phyloP scores from a whole-genome alignment of 2,888 invertebrate genomes.

The Atethmia centrago region DNA sequence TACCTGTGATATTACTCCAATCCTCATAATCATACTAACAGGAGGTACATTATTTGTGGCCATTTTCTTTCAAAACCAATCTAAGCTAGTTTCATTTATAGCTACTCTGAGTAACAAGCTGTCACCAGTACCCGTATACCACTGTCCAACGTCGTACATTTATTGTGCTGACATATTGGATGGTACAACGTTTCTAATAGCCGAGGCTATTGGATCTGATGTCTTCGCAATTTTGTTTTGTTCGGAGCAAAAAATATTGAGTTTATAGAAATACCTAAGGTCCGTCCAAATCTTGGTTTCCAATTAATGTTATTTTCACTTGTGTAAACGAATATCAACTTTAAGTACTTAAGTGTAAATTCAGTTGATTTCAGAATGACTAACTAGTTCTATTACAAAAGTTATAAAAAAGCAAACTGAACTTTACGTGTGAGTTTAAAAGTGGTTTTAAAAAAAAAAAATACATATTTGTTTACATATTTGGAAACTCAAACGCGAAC shows the following conservation, averaged over 20 bases:
- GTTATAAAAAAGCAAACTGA: not conserved
- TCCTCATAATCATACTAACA: not conserved
- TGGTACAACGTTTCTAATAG: conserved; percentile 34
- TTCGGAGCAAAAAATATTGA: conserved; percentile 28
- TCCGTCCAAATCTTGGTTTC: not conserved
- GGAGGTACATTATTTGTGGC: not conserved
- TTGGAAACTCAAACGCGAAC: too few relatives aligned
- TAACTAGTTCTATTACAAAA: not conserved
- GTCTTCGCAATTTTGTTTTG: conserved; percentile 33
- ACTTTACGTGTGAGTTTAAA: not conserved
- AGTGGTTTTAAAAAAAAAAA: too few relatives aligned
- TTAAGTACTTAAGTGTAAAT: not conserved
- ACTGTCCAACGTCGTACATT: conserved; percentile 30
- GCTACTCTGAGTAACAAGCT: conserved; percentile 17
- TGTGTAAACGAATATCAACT: not conserved
- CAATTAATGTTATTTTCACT: not conserved
- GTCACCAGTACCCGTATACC: conserved; percentile 23
- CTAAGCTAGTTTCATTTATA: conserved; percentile 29
- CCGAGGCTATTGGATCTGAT: conserved; percentile 33
- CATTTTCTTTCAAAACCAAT: conserved; percentile 4
- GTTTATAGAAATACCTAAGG: not conserved
- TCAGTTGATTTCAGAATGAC: not conserved
- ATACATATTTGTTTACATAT: too few relatives aligned
- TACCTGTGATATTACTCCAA: not conserved
- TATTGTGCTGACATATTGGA: conserved; percentile 47